phyloP scores from a whole-genome alignment of 2,888 invertebrate genomes.

The Stenichneumon culpator region DNA sequence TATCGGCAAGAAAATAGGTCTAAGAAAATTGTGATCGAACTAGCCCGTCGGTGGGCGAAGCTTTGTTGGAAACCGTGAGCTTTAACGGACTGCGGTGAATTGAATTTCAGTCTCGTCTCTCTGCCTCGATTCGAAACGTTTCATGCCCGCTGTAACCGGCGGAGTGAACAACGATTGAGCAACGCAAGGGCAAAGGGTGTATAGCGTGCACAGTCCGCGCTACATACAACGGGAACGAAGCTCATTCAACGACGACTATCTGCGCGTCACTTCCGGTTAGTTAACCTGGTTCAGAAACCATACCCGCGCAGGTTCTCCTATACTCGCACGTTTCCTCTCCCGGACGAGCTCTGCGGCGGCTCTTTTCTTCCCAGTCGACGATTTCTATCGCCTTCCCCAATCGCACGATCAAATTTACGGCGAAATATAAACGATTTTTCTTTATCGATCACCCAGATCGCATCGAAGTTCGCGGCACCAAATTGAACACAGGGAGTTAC shows the following conservation, averaged over 20 bases:
- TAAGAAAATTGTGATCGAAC: background rate
- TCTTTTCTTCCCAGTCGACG: conserved; percentile 65
- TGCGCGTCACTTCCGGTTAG: conserved; percentile 81
- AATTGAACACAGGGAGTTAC: background rate
- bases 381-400: conserved; percentile 53
- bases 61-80: conserved; percentile 11
- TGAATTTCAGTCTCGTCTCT: conserved; percentile 23
- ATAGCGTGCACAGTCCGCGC: conserved; percentile 38
- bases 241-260: conserved; percentile 76
- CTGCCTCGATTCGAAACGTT: conserved; percentile 40
- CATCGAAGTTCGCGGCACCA: background rate
- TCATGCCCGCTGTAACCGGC: conserved; percentile 32
- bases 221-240: conserved; percentile 69
- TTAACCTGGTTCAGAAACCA: conserved; percentile 78
- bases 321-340: conserved; percentile 11
- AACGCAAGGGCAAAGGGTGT: conserved; percentile 64
- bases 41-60: background rate
- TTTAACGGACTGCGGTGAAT: conserved; percentile 11
- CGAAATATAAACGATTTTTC: conserved; percentile 26
- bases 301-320: conserved; percentile 27
- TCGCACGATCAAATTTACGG: conserved; percentile 21
- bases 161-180: conserved; percentile 59
- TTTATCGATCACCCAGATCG: background rate
- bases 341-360: conserved; percentile 36
- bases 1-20: background rate